Percentiles rank a stretch among this genome's conserved stretches.
phyloP scores from a whole-genome alignment of 2,797 vertebrate species.

The Neomorphus geoffroyi region DNA sequence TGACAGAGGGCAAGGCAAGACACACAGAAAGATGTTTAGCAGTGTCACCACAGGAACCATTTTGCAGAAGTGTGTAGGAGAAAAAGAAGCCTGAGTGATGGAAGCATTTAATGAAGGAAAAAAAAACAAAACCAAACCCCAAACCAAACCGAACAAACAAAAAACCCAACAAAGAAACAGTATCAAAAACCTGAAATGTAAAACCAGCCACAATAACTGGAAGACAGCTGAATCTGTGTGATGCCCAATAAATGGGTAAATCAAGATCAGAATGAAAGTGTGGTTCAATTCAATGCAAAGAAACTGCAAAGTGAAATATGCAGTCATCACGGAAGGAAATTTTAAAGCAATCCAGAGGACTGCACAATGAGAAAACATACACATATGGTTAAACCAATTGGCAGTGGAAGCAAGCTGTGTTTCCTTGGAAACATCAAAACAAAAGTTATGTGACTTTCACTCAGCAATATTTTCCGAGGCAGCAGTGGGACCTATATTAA shows the following conservation, averaged over 20 bases:
- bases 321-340: slow-evolving; percentile 8
- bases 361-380: slow-evolving; percentile 25
- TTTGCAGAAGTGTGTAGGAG: neutral
- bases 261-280: neutral
- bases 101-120: neutral
- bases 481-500: neutral
- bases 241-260: neutral
- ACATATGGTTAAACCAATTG: slow-evolving; percentile 38
- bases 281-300: neutral
- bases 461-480: slow-evolving; percentile 47
- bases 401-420: slow-evolving; percentile 27
- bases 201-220: neutral
- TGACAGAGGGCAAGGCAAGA: slow-evolving; percentile 17
- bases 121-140: no score
- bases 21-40: neutral
- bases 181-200: neutral
- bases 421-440: slow-evolving; percentile 63
- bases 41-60: slow-evolving; percentile 54
- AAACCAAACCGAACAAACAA: no score
- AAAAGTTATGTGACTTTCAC: slow-evolving; percentile 51
- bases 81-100: neutral
- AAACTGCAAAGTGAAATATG: slow-evolving; percentile 15
- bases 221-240: neutral
- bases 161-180: neutral
- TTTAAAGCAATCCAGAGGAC: slow-evolving; percentile 25